Evolutionary conservation across 1,140 invertebrate species (phyloP), one percentile per base, ranked within the genome.

Genomic region (Aphelenchoides besseyi): DNA sequence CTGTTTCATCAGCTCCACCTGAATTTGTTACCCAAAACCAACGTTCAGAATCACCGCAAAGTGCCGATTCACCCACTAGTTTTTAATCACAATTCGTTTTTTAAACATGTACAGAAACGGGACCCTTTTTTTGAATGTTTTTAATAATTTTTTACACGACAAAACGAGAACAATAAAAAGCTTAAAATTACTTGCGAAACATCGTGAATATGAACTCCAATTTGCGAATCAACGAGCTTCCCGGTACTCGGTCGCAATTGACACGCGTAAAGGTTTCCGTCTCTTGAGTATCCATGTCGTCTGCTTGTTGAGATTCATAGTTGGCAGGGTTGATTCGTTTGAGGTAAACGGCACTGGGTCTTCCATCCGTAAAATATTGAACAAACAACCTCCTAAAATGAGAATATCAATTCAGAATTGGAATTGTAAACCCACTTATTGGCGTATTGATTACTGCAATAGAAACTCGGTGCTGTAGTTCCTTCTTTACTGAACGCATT

Each of bases 391-490:
- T 54, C 55, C 77, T 79, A 41, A 68, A 81, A 73, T 26, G 52
- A 5, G n/a, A 77, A 12, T 55, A 8, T 77, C 16, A 23, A 53
- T 3, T 69, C 16, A 59, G 16, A 16, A 18, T 73, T 70, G 26
- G n/a, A 63, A 68, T 52, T 73, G 16, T 36, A 52, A 41, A 2
- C 66, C 35, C 28, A 79, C 78, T 66, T 82, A 64, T 68, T 82
- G 8, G 70, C 67, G 30, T 29, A 59, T 29, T 79, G 68, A 70
- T 79, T 79, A 61, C 71, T 77, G 3, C 69, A 37, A 33, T 79
- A 79, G 33, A 79, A 71, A 2, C 80, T 73, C 12, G 78, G 78
- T 3, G 80, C 76, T 41, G 79, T 68, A 52, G 57, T 68, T 3
- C 71, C 68, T 28, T 69, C 57, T n/a, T 28, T 29, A 57, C 63